Conservation (phyloP, 2,113 vertebrate genomes). For the Hippocampus abdominalis region DNA sequence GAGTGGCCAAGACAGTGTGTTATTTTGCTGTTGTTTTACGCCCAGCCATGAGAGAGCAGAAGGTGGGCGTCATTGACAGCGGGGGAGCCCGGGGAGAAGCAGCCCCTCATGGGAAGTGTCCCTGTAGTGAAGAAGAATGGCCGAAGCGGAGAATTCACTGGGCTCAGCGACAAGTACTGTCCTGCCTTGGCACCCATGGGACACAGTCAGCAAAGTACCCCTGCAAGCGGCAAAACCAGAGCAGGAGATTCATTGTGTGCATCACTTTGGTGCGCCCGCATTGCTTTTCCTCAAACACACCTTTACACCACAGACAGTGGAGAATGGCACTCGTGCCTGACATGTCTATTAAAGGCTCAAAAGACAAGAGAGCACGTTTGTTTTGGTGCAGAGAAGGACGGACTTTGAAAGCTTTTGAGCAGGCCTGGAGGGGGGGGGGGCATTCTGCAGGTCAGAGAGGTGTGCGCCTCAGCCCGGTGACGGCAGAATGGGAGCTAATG, state of each 20-base stretch:
- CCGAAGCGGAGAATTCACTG: slow-evolving; percentile 73
- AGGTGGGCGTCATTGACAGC: slow-evolving; percentile 70
- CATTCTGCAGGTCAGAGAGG: slow-evolving; percentile 22
- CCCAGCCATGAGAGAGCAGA: slow-evolving; percentile 66
- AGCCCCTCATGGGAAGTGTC: slow-evolving; percentile 69
- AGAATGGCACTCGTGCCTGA: slow-evolving; percentile 53
- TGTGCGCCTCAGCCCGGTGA: slow-evolving; percentile 32
- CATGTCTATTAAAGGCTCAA: slow-evolving; percentile 52
- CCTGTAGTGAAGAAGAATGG: slow-evolving; percentile 62
- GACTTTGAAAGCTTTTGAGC: slow-evolving; percentile 40
- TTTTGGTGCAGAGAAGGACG: slow-evolving; percentile 37
- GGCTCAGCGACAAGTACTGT: slow-evolving; percentile 64
- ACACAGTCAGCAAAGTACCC: slow-evolving; percentile 74
- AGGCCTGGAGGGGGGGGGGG: slow-evolving; percentile 1
- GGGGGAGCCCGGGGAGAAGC: slow-evolving; percentile 54
- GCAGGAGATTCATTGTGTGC: slow-evolving; percentile 57
- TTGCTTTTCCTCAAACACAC: slow-evolving; percentile 19
- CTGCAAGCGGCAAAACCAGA: slow-evolving; percentile 55
- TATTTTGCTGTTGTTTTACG: slow-evolving; percentile 42
- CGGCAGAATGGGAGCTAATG: slow-evolving; percentile 25
- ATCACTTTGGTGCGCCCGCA: slow-evolving; percentile 43
- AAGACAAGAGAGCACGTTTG: slow-evolving; percentile 21
- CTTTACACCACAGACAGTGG: slow-evolving; percentile 29
- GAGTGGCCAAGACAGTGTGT: slow-evolving; percentile 51
- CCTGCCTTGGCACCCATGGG: slow-evolving; percentile 61